phyloP scores from a whole-genome alignment of 2,113 vertebrate species.

The Takifugu flavidus region DNA sequence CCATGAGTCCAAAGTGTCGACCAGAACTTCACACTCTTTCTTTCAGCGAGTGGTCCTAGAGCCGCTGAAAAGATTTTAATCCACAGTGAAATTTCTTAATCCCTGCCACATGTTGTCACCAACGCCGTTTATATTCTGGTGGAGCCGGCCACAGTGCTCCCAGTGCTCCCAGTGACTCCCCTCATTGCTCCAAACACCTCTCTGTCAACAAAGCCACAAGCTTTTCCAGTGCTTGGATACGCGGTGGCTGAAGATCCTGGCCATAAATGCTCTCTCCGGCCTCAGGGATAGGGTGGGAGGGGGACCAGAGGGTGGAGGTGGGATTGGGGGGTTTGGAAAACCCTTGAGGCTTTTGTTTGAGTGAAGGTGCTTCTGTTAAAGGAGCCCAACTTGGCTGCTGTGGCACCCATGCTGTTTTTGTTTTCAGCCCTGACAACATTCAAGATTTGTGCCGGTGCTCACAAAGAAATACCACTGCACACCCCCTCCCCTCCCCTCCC shows the following conservation, averaged over 20 bases:
- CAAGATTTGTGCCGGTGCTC: constrained; percentile 50
- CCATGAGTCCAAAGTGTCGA: constrained; percentile 40
- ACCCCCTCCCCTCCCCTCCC: constrained; percentile 22
- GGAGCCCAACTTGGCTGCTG: constrained; percentile 19
- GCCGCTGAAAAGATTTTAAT: constrained; percentile 71
- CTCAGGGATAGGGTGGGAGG: neutral
- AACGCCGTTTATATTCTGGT: constrained; percentile 36
- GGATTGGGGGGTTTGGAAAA: constrained; percentile 9
- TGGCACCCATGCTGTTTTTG: constrained; percentile 54
- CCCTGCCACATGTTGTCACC: constrained; percentile 73
- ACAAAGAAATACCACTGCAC: constrained; percentile 66
- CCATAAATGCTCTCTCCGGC: constrained; percentile 4
- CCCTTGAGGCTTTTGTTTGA: constrained; percentile 15
- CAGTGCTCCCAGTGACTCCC: constrained; percentile 19
- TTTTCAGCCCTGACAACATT: constrained; percentile 61
- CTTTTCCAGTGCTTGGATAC: neutral
- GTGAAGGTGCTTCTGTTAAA: constrained; percentile 48
- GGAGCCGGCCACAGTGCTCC: constrained; percentile 27
- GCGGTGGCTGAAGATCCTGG: neutral
- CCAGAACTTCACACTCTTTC: constrained; percentile 39
- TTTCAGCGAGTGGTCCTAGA: constrained; percentile 48
- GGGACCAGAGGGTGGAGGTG: neutral
- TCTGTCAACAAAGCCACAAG: too few species aligned
- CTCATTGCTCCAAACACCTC: constrained; percentile 1
- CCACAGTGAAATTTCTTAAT: constrained; percentile 78